Evolutionary conservation across 1,140 invertebrate genomes (phyloP), one percentile per base, ranked within the genome.

Genomic region (Condylostylus longicornis): DNA sequence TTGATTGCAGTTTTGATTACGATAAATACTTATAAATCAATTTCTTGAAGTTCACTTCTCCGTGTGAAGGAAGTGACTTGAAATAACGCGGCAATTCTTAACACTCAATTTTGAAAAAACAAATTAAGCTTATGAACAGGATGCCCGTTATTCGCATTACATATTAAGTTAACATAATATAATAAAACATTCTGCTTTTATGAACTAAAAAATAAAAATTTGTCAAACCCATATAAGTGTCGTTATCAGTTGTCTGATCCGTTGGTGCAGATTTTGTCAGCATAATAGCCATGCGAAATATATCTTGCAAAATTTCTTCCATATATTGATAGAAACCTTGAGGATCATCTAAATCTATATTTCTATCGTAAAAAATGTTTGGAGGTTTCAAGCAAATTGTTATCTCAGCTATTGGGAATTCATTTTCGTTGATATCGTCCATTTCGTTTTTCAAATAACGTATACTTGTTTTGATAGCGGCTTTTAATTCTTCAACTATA

Each of bases 291-390:
- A 76, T 72, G 42, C 71, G 68, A 44, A 72, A 70, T 18, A 79
- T 71, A 36, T 77, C 70, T 29, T 71, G 62, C 15, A 79, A 46
- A 5, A 79, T 46, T 1, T 58, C 50, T 40, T 73, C 70, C 10
- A 75, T 64, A 27, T 72, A 57, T 22, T 58, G 56, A 22, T 70
- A 71, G 42, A 82, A 77, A 29, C 75, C 72, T 5, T 58, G 49
- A 2, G 70, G 61, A 21, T 71, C 64, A 12, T 68, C 66, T 9
- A 65, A 48, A 46, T 78, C 69, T 19, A 82, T 52, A 5, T 69
- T 70, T 0, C 78, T 77, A 13, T 65, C 52, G 46, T 74, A 82
- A 9, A 69, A 55, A 21, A 83, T 70, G 18, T 71, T 61, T 0
- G 71, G 69, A 15, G 72, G 67, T 31, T 70, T 63, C 3, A 84